phyloP scores from a whole-genome alignment of 30 jellyfish, hydroid and myxozoan genomes.

The Aurelia sp. region DNA sequence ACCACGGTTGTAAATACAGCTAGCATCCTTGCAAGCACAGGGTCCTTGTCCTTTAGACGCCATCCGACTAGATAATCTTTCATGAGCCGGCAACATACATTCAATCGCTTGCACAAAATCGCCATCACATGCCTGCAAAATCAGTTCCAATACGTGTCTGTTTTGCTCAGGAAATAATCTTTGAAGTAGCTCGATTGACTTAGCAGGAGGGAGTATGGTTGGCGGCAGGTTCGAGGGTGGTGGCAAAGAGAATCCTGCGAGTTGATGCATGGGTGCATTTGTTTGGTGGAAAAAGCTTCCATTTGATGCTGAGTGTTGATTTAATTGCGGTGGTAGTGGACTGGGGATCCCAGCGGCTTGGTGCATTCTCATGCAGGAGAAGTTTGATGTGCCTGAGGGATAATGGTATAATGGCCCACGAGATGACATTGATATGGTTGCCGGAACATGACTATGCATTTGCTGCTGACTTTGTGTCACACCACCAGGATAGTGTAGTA shows the following conservation, averaged over 20 bases:
- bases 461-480: slow-evolving; percentile 5
- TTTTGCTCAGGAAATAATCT: slow-evolving; percentile 77
- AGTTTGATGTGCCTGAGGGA: slow-evolving; percentile 49
- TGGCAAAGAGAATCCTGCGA: slow-evolving; percentile 24
- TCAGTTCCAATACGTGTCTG: slow-evolving; percentile 68
- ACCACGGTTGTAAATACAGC: slow-evolving; percentile 36
- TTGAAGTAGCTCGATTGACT: slow-evolving; percentile 61
- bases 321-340: background rate
- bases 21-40: slow-evolving; percentile 63
- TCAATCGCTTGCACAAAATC: slow-evolving; percentile 72
- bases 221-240: slow-evolving; percentile 26
- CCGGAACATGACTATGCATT: slow-evolving; percentile 17
- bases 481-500: slow-evolving; percentile 3
- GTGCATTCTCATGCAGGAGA: slow-evolving; percentile 47
- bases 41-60: slow-evolving; percentile 11
- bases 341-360: slow-evolving; percentile 27
- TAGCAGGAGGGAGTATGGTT: slow-evolving; percentile 17
- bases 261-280: slow-evolving; percentile 18
- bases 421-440: background rate
- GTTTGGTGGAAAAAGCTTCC: slow-evolving; percentile 29
- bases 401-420: slow-evolving; percentile 43
- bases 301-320: background rate
- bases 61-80: slow-evolving; percentile 25
- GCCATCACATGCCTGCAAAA: slow-evolving; percentile 77
- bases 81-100: slow-evolving; percentile 72